Conservation (phyloP, 2,888 invertebrate genomes). For the Heliconius charithonia region DNA sequence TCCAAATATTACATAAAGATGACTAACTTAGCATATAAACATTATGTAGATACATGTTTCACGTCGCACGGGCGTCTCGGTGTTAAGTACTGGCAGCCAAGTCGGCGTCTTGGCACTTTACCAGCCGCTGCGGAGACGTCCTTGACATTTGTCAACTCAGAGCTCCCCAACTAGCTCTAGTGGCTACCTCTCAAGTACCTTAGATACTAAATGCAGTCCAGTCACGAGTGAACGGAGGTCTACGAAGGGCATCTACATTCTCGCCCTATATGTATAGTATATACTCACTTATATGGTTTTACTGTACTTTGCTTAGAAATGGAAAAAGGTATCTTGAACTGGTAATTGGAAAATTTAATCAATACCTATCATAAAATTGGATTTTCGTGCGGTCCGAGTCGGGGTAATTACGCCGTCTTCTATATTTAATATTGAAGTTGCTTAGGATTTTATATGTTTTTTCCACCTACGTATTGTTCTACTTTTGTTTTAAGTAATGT, state of each 20-base stretch:
- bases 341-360: neutral
- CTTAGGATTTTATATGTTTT: neutral
- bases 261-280: conserved; percentile 5
- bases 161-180: neutral
- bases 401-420: neutral
- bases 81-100: conserved; percentile 27
- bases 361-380: neutral
- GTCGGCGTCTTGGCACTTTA: conserved; percentile 27
- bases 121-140: conserved; percentile 20
- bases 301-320: neutral
- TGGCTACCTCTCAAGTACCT: neutral
- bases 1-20: neutral
- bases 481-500: neutral
- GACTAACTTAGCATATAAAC: no score
- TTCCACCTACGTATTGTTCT: neutral
- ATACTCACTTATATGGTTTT: neutral
- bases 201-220: neutral
- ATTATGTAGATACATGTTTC: neutral
- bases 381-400: neutral
- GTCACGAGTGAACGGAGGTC: conserved; percentile 20
- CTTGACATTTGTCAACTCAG: conserved; percentile 25
- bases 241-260: conserved; percentile 21
- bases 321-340: neutral
- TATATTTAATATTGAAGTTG: neutral
- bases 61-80: conserved; percentile 3